A percentile compares a stretch with the other conserved stretches of the same genome.
phyloP scores from a whole-genome alignment of 2,113 vertebrate species.

The Cryptoleucopteryx plumbea region DNA sequence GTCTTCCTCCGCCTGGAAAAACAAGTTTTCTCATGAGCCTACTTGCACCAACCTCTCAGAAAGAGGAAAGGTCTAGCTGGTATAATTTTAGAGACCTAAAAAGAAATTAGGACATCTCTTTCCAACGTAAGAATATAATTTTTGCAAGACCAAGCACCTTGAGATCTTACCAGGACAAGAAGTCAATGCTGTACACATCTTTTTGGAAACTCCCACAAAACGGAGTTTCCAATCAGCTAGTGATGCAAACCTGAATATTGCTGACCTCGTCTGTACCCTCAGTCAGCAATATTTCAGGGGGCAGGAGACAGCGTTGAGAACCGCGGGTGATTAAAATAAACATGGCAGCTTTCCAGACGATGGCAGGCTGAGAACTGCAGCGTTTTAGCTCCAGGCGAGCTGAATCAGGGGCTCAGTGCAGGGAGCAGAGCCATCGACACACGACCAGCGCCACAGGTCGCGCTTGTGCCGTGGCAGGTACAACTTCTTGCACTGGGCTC shows the following conservation, averaged over 20 bases:
- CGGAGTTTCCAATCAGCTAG: not conserved
- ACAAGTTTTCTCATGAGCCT: not conserved
- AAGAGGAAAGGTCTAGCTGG: not conserved
- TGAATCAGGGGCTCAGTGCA: not conserved
- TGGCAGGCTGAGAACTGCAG: not conserved
- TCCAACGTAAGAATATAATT: not conserved
- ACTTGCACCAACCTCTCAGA: not conserved
- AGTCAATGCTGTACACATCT: not conserved
- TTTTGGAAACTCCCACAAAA: not conserved
- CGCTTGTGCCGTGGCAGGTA: not conserved
- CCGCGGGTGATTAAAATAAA: not conserved
- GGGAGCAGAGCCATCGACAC: fast-evolving
- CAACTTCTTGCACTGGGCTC: not conserved
- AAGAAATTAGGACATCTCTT: not conserved
- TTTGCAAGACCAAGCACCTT: not conserved
- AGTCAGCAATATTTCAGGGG: not conserved
- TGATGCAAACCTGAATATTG: not conserved
- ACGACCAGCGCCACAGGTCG: fast-evolving
- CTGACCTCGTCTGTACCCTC: not conserved
- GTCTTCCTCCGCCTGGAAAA: not conserved
- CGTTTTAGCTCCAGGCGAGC: not conserved
- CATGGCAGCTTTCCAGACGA: not conserved
- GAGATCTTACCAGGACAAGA: not conserved
- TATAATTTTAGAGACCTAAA: not conserved
- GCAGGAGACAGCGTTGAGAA: not conserved